Conservation (phyloP, 2,113 vertebrate genomes). For the Hydrolagus affinis region DNA sequence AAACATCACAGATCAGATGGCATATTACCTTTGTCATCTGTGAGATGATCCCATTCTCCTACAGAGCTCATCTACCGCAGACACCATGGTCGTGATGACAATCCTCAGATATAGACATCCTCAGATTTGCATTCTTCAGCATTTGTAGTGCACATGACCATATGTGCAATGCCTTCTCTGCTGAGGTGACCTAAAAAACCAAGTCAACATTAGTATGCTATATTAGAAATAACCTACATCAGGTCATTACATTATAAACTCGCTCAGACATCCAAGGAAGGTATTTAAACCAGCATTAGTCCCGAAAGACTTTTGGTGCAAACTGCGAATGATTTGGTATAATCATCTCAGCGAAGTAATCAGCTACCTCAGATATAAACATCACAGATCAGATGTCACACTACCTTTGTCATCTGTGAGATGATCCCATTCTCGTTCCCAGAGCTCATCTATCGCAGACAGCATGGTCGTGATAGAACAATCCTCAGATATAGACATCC, state of each 20-base stretch:
- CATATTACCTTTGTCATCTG: conserved; percentile 75
- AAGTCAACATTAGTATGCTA: not conserved
- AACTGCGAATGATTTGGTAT: conserved; percentile 1
- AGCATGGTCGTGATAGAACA: no score
- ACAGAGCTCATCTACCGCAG: conserved; percentile 79
- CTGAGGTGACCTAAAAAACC: conserved; percentile 63
- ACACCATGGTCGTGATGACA: no score
- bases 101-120: conserved; percentile 53
- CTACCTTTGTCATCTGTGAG: conserved; percentile 82
- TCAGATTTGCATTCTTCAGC: conserved; percentile 72
- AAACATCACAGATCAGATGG: not conserved
- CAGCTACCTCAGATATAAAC: not conserved
- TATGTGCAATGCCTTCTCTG: conserved; percentile 81
- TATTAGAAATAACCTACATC: no score
- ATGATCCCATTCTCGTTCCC: conserved; percentile 90
- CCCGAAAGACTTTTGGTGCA: not conserved
- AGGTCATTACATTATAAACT: not conserved
- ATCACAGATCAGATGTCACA: not conserved
- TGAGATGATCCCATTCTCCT: conserved; percentile 86
- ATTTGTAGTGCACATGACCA: conserved; percentile 80
- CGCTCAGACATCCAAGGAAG: conserved; percentile 27
- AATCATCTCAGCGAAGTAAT: not conserved
- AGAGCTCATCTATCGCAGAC: conserved; percentile 73
- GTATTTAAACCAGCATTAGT: not conserved
- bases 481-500: conserved; percentile 53